Base-by-base conservation (phyloP, 1,140 invertebrate genomes). In the Drosophila novamexicana region DNA sequence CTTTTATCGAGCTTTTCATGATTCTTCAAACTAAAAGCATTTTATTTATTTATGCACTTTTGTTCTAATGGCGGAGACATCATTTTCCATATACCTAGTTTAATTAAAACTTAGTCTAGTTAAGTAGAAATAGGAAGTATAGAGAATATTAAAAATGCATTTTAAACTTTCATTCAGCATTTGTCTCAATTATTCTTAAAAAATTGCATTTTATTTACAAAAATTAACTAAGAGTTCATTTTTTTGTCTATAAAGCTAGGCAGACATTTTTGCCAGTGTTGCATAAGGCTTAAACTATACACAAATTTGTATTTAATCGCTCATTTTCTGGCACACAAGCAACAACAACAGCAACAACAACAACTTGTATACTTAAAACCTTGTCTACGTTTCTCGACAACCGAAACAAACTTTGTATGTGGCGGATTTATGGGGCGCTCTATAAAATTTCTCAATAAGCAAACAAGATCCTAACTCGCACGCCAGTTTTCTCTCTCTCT, bases 361-460 rank as follows among this genome's bases (percentile, higher is more conserved):
- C n/a, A 54, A 72, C 37, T 29, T 29, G 22, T 29, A 29, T 5
- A 29, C 22, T 5, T 54, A 57, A 62, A 57, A 82, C 63, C 67
- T 74, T 52, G 75, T 70, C 70, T 62, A 80, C 70, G 79, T 79
- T 22, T 83, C 62, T 58, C 75, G 75, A 89, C 68, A 71, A 65
- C 72, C 18, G 18, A 65, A 61, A 44, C 53, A 63, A 45, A 67
- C 29, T n/a, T 64, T 52, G 40, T 40, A 12, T 71, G 52, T 56
- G 52, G 52, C 44, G 72, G 75, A 77, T 77, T 69, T 69, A 69
- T 73, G 14, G 65, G 59, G 39, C 58, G 59, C 65, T 69, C 42
- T 67, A 85, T 68, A 79, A 84, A 88, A 82, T 88, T 88, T 86
- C 81, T 85, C 79, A 85, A 85, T 79, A 85, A 82, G 83, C 82